Conservation (phyloP, 2,888 invertebrate genomes). For the Eupithecia vulgata region DNA sequence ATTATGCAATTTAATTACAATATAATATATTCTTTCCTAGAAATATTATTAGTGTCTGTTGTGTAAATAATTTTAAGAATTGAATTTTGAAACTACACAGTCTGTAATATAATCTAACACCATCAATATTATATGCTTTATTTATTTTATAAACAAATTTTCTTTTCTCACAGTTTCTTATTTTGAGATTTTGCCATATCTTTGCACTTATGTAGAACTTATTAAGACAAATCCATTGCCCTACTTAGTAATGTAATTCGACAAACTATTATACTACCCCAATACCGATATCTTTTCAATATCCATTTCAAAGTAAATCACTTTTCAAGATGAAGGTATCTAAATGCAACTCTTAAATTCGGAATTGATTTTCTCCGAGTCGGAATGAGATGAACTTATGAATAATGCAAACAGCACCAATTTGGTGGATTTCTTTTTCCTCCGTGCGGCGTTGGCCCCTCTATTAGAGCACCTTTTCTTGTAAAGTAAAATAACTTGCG, state of each 20-base stretch:
- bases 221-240: neutral
- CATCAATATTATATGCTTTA: neutral
- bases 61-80: neutral
- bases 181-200: neutral
- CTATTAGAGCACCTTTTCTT: slow-evolving; percentile 40
- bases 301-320: slow-evolving; percentile 33
- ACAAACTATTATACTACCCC: neutral
- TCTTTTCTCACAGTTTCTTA: neutral
- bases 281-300: slow-evolving; percentile 11
- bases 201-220: neutral
- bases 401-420: slow-evolving; percentile 44
- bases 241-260: neutral
- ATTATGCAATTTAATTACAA: neutral
- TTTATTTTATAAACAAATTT: neutral
- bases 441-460: slow-evolving; percentile 39
- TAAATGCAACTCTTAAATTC: slow-evolving; percentile 45
- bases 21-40: neutral
- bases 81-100: neutral
- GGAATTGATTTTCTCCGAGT: slow-evolving; percentile 42
- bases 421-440: slow-evolving; percentile 45
- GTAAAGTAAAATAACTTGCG: slow-evolving; percentile 30
- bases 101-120: slow-evolving; percentile 6
- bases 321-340: slow-evolving; percentile 37
- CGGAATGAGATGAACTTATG: slow-evolving; percentile 46
- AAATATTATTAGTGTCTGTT: neutral